A percentile compares a stretch with the other conserved stretches of the same genome.
phyloP scores from a whole-genome alignment of 2,888 invertebrate species.

The Acronicta leporina region DNA sequence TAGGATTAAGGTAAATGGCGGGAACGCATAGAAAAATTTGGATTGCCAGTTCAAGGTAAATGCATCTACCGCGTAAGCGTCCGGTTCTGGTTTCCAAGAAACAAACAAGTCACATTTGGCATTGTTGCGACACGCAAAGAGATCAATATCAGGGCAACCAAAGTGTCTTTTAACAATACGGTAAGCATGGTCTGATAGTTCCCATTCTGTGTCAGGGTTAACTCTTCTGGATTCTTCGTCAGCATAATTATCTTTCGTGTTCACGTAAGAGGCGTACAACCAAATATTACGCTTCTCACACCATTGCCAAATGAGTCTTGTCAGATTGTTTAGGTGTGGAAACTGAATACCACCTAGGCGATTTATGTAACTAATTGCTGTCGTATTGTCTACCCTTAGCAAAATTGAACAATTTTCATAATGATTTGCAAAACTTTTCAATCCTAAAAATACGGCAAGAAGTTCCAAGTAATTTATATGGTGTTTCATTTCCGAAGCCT shows the following conservation, averaged over 20 bases:
- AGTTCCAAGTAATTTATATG: slow-evolving; percentile 26
- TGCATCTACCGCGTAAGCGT: slow-evolving; percentile 7
- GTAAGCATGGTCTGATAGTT: slow-evolving; percentile 22
- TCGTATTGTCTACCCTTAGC: slow-evolving; percentile 18
- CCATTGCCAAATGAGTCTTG: slow-evolving; percentile 26
- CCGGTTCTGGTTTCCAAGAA: slow-evolving; percentile 14
- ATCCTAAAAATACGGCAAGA: slow-evolving; percentile 9
- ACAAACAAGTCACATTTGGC: slow-evolving; percentile 9
- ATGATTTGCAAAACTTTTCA: slow-evolving; percentile 16
- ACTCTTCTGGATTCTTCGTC: slow-evolving; percentile 27
- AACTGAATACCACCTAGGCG: slow-evolving; percentile 18
- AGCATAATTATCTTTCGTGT: slow-evolving; percentile 21
- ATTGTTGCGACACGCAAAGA: slow-evolving; percentile 13
- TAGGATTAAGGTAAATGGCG: slow-evolving; percentile 3
- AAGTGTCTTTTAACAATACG: slow-evolving; percentile 7
- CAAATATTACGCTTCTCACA: slow-evolving; percentile 16
- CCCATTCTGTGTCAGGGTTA: slow-evolving; percentile 32
- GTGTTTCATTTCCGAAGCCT: slow-evolving; percentile 9
- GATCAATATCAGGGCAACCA: slow-evolving; percentile 5
- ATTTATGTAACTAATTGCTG: slow-evolving; percentile 23
- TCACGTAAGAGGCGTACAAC: slow-evolving; percentile 27
- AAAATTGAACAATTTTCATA: slow-evolving; percentile 7
- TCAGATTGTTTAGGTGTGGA: slow-evolving; percentile 17
- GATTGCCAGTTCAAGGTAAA: slow-evolving; percentile 12
- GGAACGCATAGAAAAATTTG: slow-evolving; percentile 8